These are phyloP conservation scores for Chaenodraco wilsoni DNA, from an alignment of 2,797 vertebrate genomes.

Conservation along the genomic window DNA sequence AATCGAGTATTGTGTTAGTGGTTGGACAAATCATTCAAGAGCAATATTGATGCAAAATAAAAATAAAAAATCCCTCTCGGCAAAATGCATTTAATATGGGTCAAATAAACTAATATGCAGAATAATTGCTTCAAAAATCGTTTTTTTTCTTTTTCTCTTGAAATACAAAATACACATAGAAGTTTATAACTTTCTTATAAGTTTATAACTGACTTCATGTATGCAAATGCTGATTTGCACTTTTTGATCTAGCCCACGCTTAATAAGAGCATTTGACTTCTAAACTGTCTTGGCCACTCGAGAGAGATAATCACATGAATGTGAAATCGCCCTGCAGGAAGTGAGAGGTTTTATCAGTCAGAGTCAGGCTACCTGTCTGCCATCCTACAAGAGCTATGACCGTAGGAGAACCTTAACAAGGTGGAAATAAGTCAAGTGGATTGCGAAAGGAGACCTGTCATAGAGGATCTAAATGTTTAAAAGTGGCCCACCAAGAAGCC, in stretches of 20 bases:
- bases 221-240: not conserved
- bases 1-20: not conserved
- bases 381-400: conserved; percentile 28
- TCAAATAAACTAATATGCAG: not conserved
- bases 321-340: conserved; percentile 35
- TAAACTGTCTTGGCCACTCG: conserved; percentile 35
- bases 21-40: not conserved
- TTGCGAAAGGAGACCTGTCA: conserved; percentile 35
- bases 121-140: not conserved
- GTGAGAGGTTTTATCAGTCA: conserved; percentile 58
- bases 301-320: conserved; percentile 66
- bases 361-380: conserved; percentile 43
- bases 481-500: conserved; percentile 35
- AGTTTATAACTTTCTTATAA: not conserved
- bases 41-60: not conserved
- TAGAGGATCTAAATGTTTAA: conserved; percentile 36
- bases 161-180: too few relatives aligned
- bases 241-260: conserved; percentile 28
- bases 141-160: too few relatives aligned
- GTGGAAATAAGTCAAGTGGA: conserved; percentile 55
- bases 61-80: too few relatives aligned
- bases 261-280: conserved; percentile 37
- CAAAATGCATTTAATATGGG: too few relatives aligned
- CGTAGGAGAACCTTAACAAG: conserved; percentile 39
- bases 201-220: conserved; percentile 2